Evolutionary conservation across 2,888 invertebrate species (phyloP).

Genomic region (Euplagia quadripunctaria): DNA sequence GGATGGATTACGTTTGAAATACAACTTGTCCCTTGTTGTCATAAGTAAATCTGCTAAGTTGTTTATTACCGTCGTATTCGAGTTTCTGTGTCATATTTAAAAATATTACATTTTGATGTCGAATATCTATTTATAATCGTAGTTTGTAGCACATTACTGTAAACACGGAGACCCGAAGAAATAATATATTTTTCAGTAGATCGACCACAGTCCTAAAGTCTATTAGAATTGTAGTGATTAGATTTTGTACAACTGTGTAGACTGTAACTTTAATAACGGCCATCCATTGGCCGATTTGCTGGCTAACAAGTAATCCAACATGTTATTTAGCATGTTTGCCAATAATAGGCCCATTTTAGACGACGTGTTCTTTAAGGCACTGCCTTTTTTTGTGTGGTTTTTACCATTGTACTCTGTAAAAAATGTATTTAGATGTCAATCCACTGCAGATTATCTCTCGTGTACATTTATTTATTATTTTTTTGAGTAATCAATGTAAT

Average conservation of each 20-base stretch:
- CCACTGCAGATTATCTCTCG: not conserved
- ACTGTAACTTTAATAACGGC: slow-evolving; percentile 21
- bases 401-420: slow-evolving; percentile 22
- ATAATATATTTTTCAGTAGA: slow-evolving; percentile 54
- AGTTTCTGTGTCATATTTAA: slow-evolving; percentile 32
- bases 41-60: not conserved
- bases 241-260: slow-evolving; percentile 52
- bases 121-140: slow-evolving; percentile 30
- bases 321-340: slow-evolving; percentile 16
- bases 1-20: not conserved
- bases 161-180: slow-evolving; percentile 35
- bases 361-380: slow-evolving; percentile 46
- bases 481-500: not conserved
- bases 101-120: slow-evolving; percentile 22
- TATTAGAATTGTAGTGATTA: slow-evolving; percentile 35
- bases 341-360: slow-evolving; percentile 26
- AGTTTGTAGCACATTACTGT: slow-evolving; percentile 31
- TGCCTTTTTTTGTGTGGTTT: slow-evolving; percentile 44
- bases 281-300: slow-evolving; percentile 13
- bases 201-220: slow-evolving; percentile 47
- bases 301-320: slow-evolving; percentile 6
- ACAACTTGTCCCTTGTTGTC: not conserved
- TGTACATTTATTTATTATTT: slow-evolving; percentile 6
- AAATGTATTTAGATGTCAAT: slow-evolving; percentile 14
- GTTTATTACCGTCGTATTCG: slow-evolving; percentile 17